Evolutionary conservation across 1,140 invertebrate genomes (phyloP).

Genomic region (Theocolax elegans): DNA sequence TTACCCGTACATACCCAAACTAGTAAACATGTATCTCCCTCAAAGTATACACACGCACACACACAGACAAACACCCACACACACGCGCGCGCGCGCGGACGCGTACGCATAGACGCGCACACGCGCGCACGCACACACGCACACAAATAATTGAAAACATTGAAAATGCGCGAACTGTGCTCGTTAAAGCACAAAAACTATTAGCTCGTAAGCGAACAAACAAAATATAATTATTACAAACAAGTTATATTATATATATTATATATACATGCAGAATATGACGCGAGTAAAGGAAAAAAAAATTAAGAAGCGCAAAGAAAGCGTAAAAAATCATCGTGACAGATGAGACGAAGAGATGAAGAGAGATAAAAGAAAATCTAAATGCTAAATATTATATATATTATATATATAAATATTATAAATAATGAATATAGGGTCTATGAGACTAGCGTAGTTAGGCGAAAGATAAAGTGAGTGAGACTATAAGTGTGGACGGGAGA

Average conservation of each 20-base stretch:
- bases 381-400: conserved; percentile 67
- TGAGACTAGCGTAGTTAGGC: conserved; percentile 66
- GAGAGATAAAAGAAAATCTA: conserved; percentile 58
- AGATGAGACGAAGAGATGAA: conserved; percentile 44
- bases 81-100: conserved; percentile 42
- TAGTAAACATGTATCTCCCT: too few relatives aligned
- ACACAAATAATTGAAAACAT: conserved; percentile 49
- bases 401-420: conserved; percentile 65
- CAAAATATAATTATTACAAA: conserved; percentile 68
- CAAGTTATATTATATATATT: conserved; percentile 69
- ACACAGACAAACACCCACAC: conserved; percentile 42
- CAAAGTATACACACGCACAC: conserved; percentile 15
- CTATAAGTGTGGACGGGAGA: conserved; percentile 10
- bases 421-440: conserved; percentile 68
- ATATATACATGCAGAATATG: conserved; percentile 65
- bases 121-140: conserved; percentile 42
- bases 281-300: conserved; percentile 53
- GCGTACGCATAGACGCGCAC: conserved; percentile 41
- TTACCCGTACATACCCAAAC: too few relatives aligned
- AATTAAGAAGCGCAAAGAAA: conserved; percentile 44
- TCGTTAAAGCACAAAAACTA: conserved; percentile 66
- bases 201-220: conserved; percentile 67
- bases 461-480: conserved; percentile 52
- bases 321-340: conserved; percentile 36
- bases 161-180: conserved; percentile 64